Evolutionary conservation across 2,797 vertebrate species (phyloP), one percentile per base, ranked within the genome.

Genomic region (Danio tinwini): DNA sequence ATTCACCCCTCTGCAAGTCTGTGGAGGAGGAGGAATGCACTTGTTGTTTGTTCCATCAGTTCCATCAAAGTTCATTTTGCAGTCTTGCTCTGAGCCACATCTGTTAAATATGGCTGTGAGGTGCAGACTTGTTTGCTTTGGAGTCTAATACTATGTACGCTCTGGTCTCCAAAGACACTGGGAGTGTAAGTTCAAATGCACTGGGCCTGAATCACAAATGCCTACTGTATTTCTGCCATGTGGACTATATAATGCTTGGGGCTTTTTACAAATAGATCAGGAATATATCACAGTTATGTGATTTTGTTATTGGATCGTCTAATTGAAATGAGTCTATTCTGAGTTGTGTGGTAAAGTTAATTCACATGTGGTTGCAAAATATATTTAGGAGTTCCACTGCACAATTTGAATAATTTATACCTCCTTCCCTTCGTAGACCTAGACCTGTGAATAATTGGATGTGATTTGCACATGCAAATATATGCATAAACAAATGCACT

Each of bases 111-210:
- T 16, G 29, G 14, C 53, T 74, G 47, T 47, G 39, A 58, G 53
- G 78, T 39, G 53, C 29, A 50, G 71, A 29, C 47, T 58, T 79
- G 67, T 79, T 85, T 85, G n/a, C 49, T 72, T 83, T 79, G 76
- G 76, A 72, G 37, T 42, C 56, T 49, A 39, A 50, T 12, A 10
- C 12, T 39, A 67, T 39, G 44, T 77, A 50, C 68, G 42, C 29
- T 58, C 12, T 58, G 37, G 72, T 77, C 70, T 82, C 80, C 52
- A 83, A 61, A 80, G 73, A 45, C 65, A 45, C 9, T 6, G 19
- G 12, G 14, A 64, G 16, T 70, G 56, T 71, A 68, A 71, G 58
- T 77, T 53, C 70, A 58, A 80, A 70, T 64, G 53, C 52, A n/a
- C 68, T 69, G 42, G 12, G 13, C 19, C 12, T n/a, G 37, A 69